These are phyloP conservation scores for Acrocyrtus sp. DNA, from an alignment of 2,888 invertebrate species.

Conservation along the genomic window DNA sequence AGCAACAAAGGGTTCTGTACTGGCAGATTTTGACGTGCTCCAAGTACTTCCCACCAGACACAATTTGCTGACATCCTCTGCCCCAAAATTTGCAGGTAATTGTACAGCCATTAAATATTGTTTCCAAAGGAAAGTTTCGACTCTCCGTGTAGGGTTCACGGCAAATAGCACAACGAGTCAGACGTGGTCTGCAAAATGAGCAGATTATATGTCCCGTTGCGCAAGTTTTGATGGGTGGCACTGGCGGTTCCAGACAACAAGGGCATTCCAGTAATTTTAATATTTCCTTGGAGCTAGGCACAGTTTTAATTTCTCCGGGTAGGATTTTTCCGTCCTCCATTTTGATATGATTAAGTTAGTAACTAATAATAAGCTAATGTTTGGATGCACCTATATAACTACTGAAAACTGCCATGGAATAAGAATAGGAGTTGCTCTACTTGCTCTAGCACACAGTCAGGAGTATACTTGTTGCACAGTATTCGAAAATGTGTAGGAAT, in stretches of 20 bases:
- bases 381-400: too few species aligned
- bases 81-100: conserved; percentile 46
- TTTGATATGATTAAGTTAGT: not conserved
- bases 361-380: not conserved
- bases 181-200: conserved; percentile 37
- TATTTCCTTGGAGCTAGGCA: conserved; percentile 35
- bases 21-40: conserved; percentile 34
- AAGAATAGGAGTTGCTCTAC: too few species aligned
- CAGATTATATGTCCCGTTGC: conserved; percentile 47
- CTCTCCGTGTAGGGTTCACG: conserved; percentile 27
- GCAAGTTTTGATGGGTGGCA: conserved; percentile 48
- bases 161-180: conserved; percentile 47
- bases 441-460: too few species aligned
- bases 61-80: conserved; percentile 28
- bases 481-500: conserved; percentile 1
- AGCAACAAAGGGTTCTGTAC: conserved; percentile 28
- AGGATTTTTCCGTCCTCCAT: not conserved
- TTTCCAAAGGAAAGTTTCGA: conserved; percentile 47
- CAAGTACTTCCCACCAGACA: conserved; percentile 10
- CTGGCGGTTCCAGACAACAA: conserved; percentile 46
- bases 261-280: conserved; percentile 48
- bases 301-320: conserved; percentile 32
- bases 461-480: too few species aligned
- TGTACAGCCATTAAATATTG: conserved; percentile 34
- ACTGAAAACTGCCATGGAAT: too few species aligned